Percentiles rank a stretch among this genome's conserved stretches.
Conservation (phyloP, 1,140 invertebrate genomes). For the Atta colombica region DNA sequence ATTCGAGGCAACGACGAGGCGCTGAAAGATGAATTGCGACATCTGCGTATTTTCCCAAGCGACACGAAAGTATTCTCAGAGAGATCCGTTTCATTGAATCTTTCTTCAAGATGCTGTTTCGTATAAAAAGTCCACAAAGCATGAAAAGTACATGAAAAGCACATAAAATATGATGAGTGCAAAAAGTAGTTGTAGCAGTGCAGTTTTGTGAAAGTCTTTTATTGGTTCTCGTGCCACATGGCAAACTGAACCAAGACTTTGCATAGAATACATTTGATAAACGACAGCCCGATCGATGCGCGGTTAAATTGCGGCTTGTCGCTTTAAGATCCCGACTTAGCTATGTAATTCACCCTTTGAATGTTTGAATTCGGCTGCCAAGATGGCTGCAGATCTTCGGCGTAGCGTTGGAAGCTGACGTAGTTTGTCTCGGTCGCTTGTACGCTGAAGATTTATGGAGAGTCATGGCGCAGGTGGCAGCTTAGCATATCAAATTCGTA, state of each 20-base stretch:
- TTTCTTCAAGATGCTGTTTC: not conserved
- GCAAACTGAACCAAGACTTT: not conserved
- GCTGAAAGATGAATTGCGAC: constrained; percentile 23
- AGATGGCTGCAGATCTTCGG: constrained; percentile 41
- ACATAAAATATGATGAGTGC: not conserved
- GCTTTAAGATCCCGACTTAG: constrained; percentile 10
- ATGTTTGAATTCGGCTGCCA: constrained; percentile 43
- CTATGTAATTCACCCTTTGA: constrained; percentile 41
- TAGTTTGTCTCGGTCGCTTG: constrained; percentile 50
- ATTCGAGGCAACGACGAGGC: not conserved
- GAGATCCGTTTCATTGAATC: not conserved
- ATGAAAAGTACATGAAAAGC: not conserved
- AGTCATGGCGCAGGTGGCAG: constrained; percentile 53
- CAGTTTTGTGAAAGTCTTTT: not conserved
- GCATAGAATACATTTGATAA: constrained; percentile 19
- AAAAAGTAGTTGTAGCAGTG: not conserved
- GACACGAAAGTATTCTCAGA: constrained; percentile 4
- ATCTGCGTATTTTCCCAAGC: not conserved
- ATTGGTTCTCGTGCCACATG: not conserved
- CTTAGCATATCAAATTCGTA: constrained; percentile 53
- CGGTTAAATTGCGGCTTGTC: constrained; percentile 51
- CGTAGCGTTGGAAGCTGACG: constrained; percentile 19
- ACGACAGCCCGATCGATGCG: constrained; percentile 1
- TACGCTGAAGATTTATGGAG: constrained; percentile 57
- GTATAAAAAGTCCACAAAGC: not conserved